Percentiles rank a stretch among this genome's conserved stretches.
Evolutionary conservation across 2,113 vertebrate species (phyloP).

Genomic region (Syrrhaptes paradoxus): DNA sequence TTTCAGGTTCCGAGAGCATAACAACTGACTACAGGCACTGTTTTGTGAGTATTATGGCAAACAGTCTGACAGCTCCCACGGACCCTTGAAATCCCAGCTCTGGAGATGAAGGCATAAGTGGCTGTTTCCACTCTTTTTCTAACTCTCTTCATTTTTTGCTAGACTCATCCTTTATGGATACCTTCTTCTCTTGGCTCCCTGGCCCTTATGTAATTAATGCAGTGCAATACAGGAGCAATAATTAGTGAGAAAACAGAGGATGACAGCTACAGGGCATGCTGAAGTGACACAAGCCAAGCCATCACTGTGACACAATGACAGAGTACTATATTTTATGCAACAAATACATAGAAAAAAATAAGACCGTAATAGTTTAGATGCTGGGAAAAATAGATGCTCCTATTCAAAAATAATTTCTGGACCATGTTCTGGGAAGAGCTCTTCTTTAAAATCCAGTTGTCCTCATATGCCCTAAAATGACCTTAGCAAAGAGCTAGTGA

Average conservation of each 20-base stretch:
- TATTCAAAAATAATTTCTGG: neutral
- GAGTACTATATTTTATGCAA: neutral
- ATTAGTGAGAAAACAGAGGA: neutral
- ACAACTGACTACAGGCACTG: neutral
- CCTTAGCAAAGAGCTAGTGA: neutral
- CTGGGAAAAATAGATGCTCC: neutral
- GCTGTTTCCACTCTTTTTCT: neutral
- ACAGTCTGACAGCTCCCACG: neutral
- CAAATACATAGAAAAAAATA: neutral
- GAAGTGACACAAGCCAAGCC: neutral
- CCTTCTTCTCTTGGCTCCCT: neutral
- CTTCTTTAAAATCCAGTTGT: neutral
- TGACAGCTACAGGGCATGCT: neutral
- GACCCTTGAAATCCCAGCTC: neutral
- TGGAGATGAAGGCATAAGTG: neutral
- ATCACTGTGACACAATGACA: accelerated
- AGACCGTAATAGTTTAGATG: neutral
- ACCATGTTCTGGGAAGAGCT: neutral
- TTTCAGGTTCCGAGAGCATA: neutral
- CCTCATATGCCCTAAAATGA: neutral
- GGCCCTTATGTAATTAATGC: neutral
- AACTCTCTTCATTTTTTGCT: neutral
- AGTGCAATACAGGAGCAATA: neutral
- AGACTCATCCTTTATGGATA: neutral
- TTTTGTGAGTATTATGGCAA: neutral